Conservation (phyloP, 2,113 vertebrate genomes). For the Dasyornis broadbenti region DNA sequence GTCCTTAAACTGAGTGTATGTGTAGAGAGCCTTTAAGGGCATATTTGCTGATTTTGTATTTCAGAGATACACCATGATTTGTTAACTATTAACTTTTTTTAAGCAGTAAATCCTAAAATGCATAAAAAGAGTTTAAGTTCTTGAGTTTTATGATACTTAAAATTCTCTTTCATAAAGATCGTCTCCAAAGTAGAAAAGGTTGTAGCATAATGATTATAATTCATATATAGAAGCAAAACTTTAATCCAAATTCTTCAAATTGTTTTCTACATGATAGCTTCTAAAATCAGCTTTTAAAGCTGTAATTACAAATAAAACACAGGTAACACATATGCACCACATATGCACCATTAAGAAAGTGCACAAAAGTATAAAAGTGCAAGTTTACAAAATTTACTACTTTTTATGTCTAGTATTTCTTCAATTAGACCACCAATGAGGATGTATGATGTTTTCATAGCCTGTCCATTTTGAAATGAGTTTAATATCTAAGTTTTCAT, state of each 20-base stretch:
- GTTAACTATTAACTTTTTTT: neutral
- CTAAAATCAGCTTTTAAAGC: neutral
- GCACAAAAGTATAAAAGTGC: neutral
- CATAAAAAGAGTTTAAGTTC: neutral
- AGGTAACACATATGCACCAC: neutral
- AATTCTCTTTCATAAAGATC: neutral
- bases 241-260: neutral
- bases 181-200: neutral
- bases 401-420: neutral
- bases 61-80: neutral
- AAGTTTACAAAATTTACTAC: neutral
- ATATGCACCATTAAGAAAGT: neutral
- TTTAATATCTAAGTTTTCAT: neutral
- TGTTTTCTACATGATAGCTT: neutral
- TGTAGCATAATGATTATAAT: neutral
- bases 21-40: neutral
- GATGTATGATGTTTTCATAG: neutral
- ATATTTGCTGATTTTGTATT: neutral
- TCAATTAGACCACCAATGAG: neutral
- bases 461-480: neutral
- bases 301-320: neutral
- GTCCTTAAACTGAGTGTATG: neutral
- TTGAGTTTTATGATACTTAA: neutral
- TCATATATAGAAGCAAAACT: neutral
- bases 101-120: neutral